Evolutionary conservation across 2,888 invertebrate species (phyloP).

Genomic region (Stenodema calcarata): DNA sequence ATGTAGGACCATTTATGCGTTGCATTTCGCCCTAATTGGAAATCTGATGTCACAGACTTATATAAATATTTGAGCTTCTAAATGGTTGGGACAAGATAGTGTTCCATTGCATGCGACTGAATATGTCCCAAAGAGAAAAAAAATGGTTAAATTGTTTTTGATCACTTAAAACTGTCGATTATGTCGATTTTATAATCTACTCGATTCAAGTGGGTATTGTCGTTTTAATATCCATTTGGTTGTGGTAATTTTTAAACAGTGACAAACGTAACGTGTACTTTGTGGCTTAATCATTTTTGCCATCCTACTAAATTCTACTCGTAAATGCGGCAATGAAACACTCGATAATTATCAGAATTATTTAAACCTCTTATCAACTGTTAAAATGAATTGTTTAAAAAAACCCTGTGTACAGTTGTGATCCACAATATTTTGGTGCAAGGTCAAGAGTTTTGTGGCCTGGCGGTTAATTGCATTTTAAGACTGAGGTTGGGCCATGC

Average conservation of each 20-base stretch:
- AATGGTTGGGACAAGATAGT: background rate
- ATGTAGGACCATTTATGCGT: background rate
- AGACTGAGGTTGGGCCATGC: slow-evolving; percentile 57
- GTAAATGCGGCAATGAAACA: too few species aligned
- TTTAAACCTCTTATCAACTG: background rate
- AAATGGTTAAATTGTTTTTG: background rate
- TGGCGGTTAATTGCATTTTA: slow-evolving; percentile 52
- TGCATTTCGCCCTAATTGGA: slow-evolving; percentile 1
- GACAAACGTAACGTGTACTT: too few species aligned
- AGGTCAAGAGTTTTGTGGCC: background rate
- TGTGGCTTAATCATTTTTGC: too few species aligned
- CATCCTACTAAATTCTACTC: too few species aligned
- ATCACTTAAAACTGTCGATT: background rate
- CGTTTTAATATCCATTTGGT: too few species aligned
- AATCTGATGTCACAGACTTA: background rate
- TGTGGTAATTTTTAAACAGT: too few species aligned
- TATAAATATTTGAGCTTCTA: background rate
- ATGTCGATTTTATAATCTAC: background rate
- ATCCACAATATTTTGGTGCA: slow-evolving; percentile 13
- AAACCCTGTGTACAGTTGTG: slow-evolving; percentile 7
- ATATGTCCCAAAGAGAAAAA: background rate
- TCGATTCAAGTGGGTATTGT: too few species aligned
- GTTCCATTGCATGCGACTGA: background rate
- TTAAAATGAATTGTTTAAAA: background rate
- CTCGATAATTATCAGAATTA: too few species aligned